Evolutionary conservation across 2,888 invertebrate species (phyloP).

Genomic region (Phrixothrix hirtus): DNA sequence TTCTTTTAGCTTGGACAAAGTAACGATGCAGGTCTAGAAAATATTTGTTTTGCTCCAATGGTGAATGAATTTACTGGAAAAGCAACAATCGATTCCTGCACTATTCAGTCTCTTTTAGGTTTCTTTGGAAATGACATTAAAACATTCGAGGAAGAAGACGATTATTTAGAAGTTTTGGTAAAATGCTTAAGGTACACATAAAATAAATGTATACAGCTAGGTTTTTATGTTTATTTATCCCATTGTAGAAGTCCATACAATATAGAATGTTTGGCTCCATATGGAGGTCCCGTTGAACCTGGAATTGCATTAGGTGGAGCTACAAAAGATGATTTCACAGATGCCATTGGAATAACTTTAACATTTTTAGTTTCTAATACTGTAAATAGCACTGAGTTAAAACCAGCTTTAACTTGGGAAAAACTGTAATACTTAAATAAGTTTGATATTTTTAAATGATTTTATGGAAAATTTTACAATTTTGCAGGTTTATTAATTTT

Average conservation of each 20-base stretch:
- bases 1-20: slow-evolving; percentile 15
- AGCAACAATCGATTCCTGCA: slow-evolving; percentile 66
- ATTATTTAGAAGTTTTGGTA: slow-evolving; percentile 55
- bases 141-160: slow-evolving; percentile 49
- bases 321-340: slow-evolving; percentile 61
- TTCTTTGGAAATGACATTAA: slow-evolving; percentile 70
- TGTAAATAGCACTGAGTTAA: slow-evolving; percentile 61
- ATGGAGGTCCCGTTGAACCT: slow-evolving; percentile 88
- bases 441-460: too few relatives aligned
- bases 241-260: slow-evolving; percentile 60
- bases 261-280: slow-evolving; percentile 75
- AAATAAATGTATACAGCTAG: background rate
- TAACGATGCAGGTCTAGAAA: slow-evolving; percentile 61
- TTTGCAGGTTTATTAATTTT: slow-evolving; percentile 65
- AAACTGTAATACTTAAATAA: too few relatives aligned
- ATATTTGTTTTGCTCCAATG: slow-evolving; percentile 86
- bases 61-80: slow-evolving; percentile 65
- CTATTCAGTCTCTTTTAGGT: slow-evolving; percentile 79
- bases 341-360: slow-evolving; percentile 70
- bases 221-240: background rate
- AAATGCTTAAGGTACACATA: slow-evolving; percentile 49
- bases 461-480: background rate
- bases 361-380: slow-evolving; percentile 79
- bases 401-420: slow-evolving; percentile 76
- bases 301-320: slow-evolving; percentile 84